These are phyloP conservation scores for Heliocidaris tuberculata DNA, from an alignment of 35 echinoderm and acorn worm species.

Conservation along the genomic window DNA sequence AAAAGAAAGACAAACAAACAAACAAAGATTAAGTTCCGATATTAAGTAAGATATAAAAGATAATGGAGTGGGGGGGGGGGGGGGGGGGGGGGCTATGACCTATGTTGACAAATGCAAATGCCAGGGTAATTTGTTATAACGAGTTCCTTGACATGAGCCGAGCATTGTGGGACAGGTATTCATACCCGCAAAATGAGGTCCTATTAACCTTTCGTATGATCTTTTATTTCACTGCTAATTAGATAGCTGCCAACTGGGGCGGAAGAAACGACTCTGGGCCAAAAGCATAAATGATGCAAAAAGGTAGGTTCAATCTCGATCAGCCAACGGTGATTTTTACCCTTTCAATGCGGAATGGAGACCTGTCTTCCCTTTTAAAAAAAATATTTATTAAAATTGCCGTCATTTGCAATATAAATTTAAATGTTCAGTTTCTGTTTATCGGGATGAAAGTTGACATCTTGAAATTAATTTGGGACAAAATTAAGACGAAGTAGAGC, in stretches of 20 bases:
- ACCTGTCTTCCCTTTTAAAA: neutral
- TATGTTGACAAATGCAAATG: neutral
- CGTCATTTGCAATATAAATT: neutral
- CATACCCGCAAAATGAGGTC: neutral
- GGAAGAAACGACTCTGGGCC: neutral
- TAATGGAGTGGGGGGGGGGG: too few relatives aligned
- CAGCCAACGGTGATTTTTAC: neutral
- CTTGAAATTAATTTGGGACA: too few relatives aligned
- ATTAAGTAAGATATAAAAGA: too few relatives aligned
- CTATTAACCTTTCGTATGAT: slow-evolving; percentile 4
- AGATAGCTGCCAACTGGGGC: slow-evolving; percentile 7
- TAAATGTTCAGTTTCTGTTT: neutral
- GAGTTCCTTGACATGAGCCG: neutral
- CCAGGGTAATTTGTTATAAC: neutral
- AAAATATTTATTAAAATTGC: neutral
- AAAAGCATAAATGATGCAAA: neutral
- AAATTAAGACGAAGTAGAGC: too few relatives aligned
- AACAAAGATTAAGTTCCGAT: too few relatives aligned
- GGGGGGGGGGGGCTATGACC: too few relatives aligned
- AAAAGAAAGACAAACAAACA: too few relatives aligned
- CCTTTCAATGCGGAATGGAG: neutral
- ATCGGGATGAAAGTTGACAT: neutral
- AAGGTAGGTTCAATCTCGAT: neutral
- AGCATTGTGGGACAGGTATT: neutral
- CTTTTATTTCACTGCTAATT: slow-evolving; percentile 13